These are phyloP conservation scores for Sorex maritimensis DNA, from an alignment of 2,797 vertebrate species.

Conservation along the genomic window DNA sequence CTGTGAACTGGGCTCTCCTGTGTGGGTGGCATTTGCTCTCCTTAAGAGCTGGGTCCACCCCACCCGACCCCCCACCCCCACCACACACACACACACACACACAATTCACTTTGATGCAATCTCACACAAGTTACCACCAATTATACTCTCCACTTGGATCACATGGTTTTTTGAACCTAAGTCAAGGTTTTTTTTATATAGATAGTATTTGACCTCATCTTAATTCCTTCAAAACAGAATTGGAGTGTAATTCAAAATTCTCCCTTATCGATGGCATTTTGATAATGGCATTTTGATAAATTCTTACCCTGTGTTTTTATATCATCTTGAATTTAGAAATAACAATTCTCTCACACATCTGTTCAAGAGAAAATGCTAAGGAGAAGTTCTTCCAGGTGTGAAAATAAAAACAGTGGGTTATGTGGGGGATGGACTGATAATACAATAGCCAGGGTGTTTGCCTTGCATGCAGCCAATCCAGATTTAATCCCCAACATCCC, in stretches of 20 bases:
- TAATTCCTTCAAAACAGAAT: conserved; percentile 52
- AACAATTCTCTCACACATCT: not conserved
- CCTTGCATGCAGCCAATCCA: too few relatives aligned
- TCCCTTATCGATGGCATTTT: not conserved
- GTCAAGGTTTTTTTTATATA: not conserved
- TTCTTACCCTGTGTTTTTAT: conserved; percentile 18
- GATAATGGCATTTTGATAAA: not conserved
- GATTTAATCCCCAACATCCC: too few relatives aligned
- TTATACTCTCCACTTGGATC: conserved; percentile 17
- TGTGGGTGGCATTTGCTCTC: not conserved
- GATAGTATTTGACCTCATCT: conserved; percentile 25
- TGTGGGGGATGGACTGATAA: not conserved
- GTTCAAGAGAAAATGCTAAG: not conserved
- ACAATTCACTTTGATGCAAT: not conserved
- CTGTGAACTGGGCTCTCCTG: not conserved
- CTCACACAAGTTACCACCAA: not conserved
- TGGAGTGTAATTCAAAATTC: conserved; percentile 1
- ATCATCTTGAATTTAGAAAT: conserved; percentile 7
- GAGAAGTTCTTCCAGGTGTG: conserved; percentile 10
- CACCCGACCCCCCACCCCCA: too few relatives aligned
- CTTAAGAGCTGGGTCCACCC: not conserved
- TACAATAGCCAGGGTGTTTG: too few relatives aligned
- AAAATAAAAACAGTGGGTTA: not conserved
- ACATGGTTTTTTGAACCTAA: not conserved
- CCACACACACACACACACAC: too few relatives aligned